Base-by-base conservation (phyloP, 2,888 invertebrate genomes). In the Gymnoscelis rufifasciata region DNA sequence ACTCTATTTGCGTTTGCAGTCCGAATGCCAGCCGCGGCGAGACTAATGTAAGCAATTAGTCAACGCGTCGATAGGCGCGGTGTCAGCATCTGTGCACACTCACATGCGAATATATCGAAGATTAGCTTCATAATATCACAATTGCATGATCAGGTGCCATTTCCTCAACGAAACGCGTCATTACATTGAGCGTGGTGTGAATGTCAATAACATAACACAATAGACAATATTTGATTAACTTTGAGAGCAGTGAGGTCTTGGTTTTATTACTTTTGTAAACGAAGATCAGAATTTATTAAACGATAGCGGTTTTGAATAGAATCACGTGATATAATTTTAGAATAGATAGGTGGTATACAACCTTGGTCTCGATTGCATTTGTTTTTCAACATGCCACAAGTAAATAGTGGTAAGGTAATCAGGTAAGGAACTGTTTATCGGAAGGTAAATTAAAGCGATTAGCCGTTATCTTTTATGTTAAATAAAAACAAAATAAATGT, bases 41-140 rank as follows among this genome's bases (percentile, higher is more conserved):
- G 74, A 74, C 71, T 78, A 77, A 82, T 78, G 79, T 78, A 74
- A 79, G 77, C 80, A 82, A 83, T 83, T 80, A 82, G 78, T 81
- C 80, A 78, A 80, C 68, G 66, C 66, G 65, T 71, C 70, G 70
- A 71, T 73, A 80, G n/a, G 62, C 67, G 73, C 71, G 57, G 59
- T 71, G 72, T 78, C 78, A 78, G 78, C 74, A 71, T 74, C 68
- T 69, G 62, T 60, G 63, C 56, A 59, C 54, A 57, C 56, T 66
- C 47, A 56, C 45, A 66, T n/a, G n/a, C n/a, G 64, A 64, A 66
- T 65, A 66, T 60, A 66, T 55, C 56, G 52, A 60, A 60, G 10
- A 3, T 35, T 23, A 38, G 33, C 33, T 33, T 57, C 56, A 38
- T 14, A 45, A 38, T 40, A 38, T 44, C 15, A 27, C 11, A 1